These are phyloP conservation scores for Orthosia gothica DNA, from an alignment of 2,888 invertebrate genomes.

Conservation along the genomic window DNA sequence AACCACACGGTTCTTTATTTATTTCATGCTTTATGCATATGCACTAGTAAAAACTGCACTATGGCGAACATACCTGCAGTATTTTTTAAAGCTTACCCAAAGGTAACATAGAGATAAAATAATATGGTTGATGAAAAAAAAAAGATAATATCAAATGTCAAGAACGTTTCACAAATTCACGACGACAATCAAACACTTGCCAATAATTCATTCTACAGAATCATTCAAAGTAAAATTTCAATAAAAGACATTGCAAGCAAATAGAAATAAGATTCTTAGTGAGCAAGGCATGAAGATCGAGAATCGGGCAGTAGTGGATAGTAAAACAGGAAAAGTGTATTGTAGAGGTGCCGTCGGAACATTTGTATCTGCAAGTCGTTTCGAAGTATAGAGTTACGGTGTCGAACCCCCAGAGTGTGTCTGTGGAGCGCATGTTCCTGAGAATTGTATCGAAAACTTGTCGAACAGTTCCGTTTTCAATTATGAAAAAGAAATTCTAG, in stretches of 20 bases:
- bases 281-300: slow-evolving; percentile 54
- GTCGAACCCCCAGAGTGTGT: slow-evolving; percentile 64
- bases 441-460: slow-evolving; percentile 62
- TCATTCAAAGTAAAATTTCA: slow-evolving; percentile 57
- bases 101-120: neutral
- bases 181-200: neutral
- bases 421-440: slow-evolving; percentile 54
- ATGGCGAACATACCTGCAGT: too few relatives aligned
- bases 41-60: neutral
- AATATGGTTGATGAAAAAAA: neutral
- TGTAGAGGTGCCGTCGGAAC: slow-evolving; percentile 62
- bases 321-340: slow-evolving; percentile 70
- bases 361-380: slow-evolving; percentile 68
- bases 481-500: slow-evolving; percentile 50
- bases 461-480: slow-evolving; percentile 60
- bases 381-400: slow-evolving; percentile 64
- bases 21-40: neutral
- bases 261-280: slow-evolving; percentile 67
- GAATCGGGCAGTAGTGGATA: slow-evolving; percentile 66
- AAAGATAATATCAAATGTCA: neutral
- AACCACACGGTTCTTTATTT: neutral
- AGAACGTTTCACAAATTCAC: neutral
- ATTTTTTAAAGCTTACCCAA: neutral
- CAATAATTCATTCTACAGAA: slow-evolving; percentile 33
- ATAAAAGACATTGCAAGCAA: slow-evolving; percentile 65